phyloP scores from a whole-genome alignment of 1,140 invertebrate genomes.

The Heliothis subflexa region DNA sequence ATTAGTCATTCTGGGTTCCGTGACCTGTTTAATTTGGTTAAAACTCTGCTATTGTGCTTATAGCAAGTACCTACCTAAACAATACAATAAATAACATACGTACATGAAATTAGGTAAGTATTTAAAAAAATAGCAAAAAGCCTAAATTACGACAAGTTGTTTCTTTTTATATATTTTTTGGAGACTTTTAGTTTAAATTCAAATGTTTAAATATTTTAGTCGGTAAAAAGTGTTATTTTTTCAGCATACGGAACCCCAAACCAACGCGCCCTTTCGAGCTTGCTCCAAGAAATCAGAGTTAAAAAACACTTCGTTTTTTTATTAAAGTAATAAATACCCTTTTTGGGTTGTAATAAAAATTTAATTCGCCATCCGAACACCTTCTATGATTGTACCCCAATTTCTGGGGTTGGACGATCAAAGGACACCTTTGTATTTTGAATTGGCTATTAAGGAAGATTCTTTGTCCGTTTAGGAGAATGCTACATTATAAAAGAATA shows the following conservation, averaged over 20 bases:
- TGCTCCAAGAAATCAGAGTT: constrained; percentile 8
- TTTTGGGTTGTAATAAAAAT: constrained; percentile 37
- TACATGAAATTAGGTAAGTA: too few species aligned
- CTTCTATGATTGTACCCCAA: constrained; percentile 18
- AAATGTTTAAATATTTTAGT: background rate
- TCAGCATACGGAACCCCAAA: background rate
- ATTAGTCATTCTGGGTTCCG: too few species aligned
- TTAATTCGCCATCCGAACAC: constrained; percentile 37
- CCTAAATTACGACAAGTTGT: too few species aligned
- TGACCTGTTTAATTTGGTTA: too few species aligned
- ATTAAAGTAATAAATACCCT: constrained; percentile 43
- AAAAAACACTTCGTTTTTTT: constrained; percentile 20
- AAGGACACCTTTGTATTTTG: constrained; percentile 29
- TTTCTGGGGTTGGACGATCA: background rate
- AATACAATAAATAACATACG: too few species aligned
- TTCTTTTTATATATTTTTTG: too few species aligned
- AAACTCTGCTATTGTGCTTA: too few species aligned
- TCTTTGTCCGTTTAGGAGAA: background rate
- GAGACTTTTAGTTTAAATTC: too few species aligned
- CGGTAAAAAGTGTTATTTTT: background rate
- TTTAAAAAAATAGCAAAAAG: too few species aligned
- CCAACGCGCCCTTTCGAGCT: background rate
- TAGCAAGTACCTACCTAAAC: too few species aligned
- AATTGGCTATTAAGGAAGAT: constrained; percentile 35
- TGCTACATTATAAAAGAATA: too few species aligned